Percentiles rank a stretch among this genome's conserved stretches.
phyloP scores from a whole-genome alignment of 2,888 invertebrate species.

The Steinernema carpocapsae region DNA sequence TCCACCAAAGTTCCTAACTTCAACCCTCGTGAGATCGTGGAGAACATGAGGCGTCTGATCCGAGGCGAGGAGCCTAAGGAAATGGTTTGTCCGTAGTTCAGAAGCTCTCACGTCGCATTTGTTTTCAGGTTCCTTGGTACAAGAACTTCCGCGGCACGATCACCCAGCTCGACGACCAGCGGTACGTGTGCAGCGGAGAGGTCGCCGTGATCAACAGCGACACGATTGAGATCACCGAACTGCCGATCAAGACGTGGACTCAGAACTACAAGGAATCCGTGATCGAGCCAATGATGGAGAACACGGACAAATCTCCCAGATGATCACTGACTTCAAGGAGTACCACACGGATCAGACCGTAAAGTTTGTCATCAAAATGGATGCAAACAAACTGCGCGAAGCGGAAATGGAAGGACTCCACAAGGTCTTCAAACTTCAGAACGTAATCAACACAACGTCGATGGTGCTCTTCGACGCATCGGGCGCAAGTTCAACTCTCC shows the following conservation, averaged over 20 bases:
- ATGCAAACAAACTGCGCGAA: slow-evolving; percentile 74
- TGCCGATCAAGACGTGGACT: slow-evolving; percentile 93
- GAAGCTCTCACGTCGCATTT: background rate
- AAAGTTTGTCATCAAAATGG: slow-evolving; percentile 82
- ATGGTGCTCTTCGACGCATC: slow-evolving; percentile 82
- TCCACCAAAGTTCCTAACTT: slow-evolving; percentile 82
- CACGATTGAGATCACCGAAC: slow-evolving; percentile 90
- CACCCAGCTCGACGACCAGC: slow-evolving; percentile 52
- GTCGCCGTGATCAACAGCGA: slow-evolving; percentile 73
- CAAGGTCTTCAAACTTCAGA: slow-evolving; percentile 89
- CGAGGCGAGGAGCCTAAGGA: slow-evolving; percentile 79
- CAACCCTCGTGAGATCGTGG: slow-evolving; percentile 87
- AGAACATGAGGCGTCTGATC: slow-evolving; percentile 79
- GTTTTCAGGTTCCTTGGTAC: slow-evolving; percentile 59
- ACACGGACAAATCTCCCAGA: slow-evolving; percentile 50
- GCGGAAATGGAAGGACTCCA: slow-evolving; percentile 83
- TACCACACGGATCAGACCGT: slow-evolving; percentile 95
- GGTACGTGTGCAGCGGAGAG: slow-evolving; percentile 80
- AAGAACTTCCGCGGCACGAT: slow-evolving; percentile 63
- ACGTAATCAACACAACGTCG: slow-evolving; percentile 78
- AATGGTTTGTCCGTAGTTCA: slow-evolving; percentile 44
- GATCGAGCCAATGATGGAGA: slow-evolving; percentile 80
- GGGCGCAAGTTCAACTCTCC: slow-evolving; percentile 79
- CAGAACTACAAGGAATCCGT: slow-evolving; percentile 93
- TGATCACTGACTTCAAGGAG: slow-evolving; percentile 78